A percentile compares a stretch with the other conserved stretches of the same genome.
Conservation (phyloP, 2,797 vertebrate genomes). For the Scomberomorus guttatus region DNA sequence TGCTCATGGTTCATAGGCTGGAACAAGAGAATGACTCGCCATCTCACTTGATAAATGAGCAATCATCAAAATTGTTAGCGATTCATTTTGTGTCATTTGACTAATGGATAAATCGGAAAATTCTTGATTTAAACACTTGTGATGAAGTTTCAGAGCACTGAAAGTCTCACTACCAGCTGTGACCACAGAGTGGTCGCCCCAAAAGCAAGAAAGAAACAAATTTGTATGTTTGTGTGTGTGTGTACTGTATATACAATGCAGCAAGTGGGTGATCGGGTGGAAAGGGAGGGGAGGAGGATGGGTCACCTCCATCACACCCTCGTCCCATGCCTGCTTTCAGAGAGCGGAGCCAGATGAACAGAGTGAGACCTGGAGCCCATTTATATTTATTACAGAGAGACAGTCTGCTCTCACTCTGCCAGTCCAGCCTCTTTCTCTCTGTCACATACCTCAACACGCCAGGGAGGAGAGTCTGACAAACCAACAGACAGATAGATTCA, state of each 20-base stretch:
- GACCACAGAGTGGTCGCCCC: not conserved
- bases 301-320: conserved; percentile 35
- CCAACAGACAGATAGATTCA: conserved; percentile 68
- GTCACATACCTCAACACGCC: conserved; percentile 70
- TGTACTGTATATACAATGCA: conserved; percentile 20
- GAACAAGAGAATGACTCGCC: not conserved
- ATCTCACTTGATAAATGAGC: not conserved
- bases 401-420: conserved; percentile 77
- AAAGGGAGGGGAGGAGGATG: conserved; percentile 1
- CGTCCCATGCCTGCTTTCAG: conserved; percentile 48
- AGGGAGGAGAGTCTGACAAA: conserved; percentile 66
- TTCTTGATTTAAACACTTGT: conserved; percentile 3
- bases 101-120: not conserved
- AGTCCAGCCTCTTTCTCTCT: conserved; percentile 67
- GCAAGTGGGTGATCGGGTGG: not conserved
- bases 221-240: conserved; percentile 5
- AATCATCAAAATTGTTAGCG: too few species aligned
- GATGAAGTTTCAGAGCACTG: conserved; percentile 22
- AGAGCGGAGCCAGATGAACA: conserved; percentile 51
- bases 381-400: conserved; percentile 83
- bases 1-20: not conserved
- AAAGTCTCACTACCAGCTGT: conserved; percentile 18
- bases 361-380: conserved; percentile 69
- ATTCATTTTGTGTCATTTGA: not conserved
- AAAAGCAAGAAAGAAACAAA: conserved; percentile 6